Conservation (phyloP, 2,888 invertebrate genomes). For the Autographa pulchrina region DNA sequence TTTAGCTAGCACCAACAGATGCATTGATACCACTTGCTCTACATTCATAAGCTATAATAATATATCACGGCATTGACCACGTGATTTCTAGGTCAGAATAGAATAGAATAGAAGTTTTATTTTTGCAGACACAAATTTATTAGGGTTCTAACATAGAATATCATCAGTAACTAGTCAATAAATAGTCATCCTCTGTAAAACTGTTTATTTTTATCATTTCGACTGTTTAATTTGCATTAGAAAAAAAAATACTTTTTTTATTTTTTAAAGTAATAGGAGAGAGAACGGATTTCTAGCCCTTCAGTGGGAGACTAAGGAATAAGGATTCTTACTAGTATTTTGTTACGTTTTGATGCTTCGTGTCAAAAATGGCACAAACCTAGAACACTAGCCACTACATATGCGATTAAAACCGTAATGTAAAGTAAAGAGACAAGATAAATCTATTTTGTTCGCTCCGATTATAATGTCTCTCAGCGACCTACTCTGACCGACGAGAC, state of each 20-base stretch:
- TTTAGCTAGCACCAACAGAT: conserved; percentile 23
- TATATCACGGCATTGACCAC: conserved; percentile 4
- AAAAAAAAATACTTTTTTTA: too few species aligned
- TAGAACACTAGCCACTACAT: neutral
- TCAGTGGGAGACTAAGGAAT: too few species aligned
- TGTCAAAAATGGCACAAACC: neutral
- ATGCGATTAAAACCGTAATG: neutral
- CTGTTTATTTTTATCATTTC: too few species aligned
- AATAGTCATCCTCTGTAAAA: too few species aligned
- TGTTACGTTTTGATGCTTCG: too few species aligned
- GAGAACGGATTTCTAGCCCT: too few species aligned
- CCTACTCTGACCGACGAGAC: conserved; percentile 56
- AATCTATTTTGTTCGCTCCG: conserved; percentile 45
- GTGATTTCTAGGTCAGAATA: conserved; percentile 4
- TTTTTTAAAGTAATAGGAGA: too few species aligned
- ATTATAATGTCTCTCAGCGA: conserved; percentile 57
- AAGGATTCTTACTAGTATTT: too few species aligned
- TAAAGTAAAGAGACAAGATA: conserved; percentile 28
- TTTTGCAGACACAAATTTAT: too few species aligned
- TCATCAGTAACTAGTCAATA: neutral
- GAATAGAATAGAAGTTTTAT: too few species aligned
- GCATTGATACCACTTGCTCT: conserved; percentile 20
- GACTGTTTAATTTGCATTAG: too few species aligned
- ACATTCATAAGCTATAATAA: neutral
- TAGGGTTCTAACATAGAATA: neutral